Evolutionary conservation across 2,888 invertebrate genomes (phyloP).

Genomic region (Chalcosyrphus nemorum): DNA sequence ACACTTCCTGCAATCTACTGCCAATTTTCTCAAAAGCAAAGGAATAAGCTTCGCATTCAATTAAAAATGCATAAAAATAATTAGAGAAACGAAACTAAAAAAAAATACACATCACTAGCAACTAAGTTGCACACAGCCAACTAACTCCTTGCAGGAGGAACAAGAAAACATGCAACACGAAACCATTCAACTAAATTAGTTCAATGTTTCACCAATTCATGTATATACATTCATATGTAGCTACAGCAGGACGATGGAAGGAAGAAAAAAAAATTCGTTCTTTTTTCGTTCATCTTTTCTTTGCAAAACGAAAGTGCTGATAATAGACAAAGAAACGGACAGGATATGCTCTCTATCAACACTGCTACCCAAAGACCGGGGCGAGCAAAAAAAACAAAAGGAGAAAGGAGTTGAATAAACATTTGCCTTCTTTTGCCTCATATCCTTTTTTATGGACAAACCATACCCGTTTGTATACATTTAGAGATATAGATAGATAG

Average conservation of each 20-base stretch:
- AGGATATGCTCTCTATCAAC: conserved; percentile 26
- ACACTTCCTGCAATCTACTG: background rate
- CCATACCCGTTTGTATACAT: conserved; percentile 4
- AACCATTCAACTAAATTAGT: conserved; percentile 59
- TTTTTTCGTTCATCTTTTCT: background rate
- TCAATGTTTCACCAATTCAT: conserved; percentile 50
- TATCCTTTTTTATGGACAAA: conserved; percentile 9
- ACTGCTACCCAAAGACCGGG: conserved; percentile 1
- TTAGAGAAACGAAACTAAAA: conserved; percentile 6
- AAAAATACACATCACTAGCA: background rate
- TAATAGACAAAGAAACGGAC: conserved; percentile 45
- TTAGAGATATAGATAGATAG: conserved; percentile 17
- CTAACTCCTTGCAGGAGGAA: background rate
- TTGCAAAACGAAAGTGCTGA: conserved; percentile 51
- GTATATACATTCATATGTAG: too few species aligned
- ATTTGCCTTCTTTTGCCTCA: conserved; percentile 43
- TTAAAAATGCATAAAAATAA: conserved; percentile 50
- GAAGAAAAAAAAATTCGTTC: background rate
- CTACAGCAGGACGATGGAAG: background rate
- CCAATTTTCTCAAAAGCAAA: conserved; percentile 18
- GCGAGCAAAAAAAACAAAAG: background rate
- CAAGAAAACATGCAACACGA: background rate
- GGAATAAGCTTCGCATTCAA: conserved; percentile 17
- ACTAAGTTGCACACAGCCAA: background rate
- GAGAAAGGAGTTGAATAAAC: conserved; percentile 54